These are phyloP conservation scores for Drosophila pseudotakahashii DNA, from an alignment of 2,888 invertebrate species.

Conservation along the genomic window DNA sequence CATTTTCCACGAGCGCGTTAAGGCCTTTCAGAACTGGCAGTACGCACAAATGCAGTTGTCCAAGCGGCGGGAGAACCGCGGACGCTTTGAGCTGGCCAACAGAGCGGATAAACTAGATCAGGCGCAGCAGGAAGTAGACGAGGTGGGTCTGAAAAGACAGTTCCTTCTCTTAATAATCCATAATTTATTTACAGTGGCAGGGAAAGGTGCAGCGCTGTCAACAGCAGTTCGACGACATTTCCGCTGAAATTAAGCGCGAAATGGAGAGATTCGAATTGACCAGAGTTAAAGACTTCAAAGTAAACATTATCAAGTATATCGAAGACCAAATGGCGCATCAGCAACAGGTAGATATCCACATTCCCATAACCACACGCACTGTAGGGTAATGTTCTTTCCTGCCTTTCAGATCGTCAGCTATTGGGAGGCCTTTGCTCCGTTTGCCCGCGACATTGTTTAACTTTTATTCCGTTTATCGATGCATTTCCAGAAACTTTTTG, in stretches of 20 bases:
- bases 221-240: slow-evolving; percentile 97
- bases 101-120: slow-evolving; percentile 95
- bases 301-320: slow-evolving; percentile 94
- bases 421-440: slow-evolving; percentile 97
- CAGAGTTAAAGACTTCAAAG: slow-evolving; percentile 95
- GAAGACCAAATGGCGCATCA: slow-evolving; percentile 97
- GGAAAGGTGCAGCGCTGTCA: slow-evolving; percentile 98
- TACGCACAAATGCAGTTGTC: slow-evolving; percentile 97
- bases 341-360: slow-evolving; percentile 89
- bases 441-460: slow-evolving; percentile 96
- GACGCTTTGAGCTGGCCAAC: slow-evolving; percentile 95
- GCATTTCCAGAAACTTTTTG: slow-evolving; percentile 57
- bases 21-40: slow-evolving; percentile 96
- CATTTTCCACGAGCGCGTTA: slow-evolving; percentile 90
- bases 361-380: background rate
- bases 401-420: slow-evolving; percentile 79
- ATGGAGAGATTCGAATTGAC: slow-evolving; percentile 95
- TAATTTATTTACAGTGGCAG: slow-evolving; percentile 90
- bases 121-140: slow-evolving; percentile 95
- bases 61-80: slow-evolving; percentile 96
- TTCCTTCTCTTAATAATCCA: background rate
- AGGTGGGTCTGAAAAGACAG: slow-evolving; percentile 86
- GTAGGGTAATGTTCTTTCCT: background rate
- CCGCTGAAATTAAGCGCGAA: slow-evolving; percentile 96
- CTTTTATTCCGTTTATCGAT: slow-evolving; percentile 41